Percentiles rank a stretch among this genome's conserved stretches.
These are phyloP conservation scores for Margaritifera margaritifera DNA, from an alignment of 2,888 invertebrate species.

Conservation along the genomic window DNA sequence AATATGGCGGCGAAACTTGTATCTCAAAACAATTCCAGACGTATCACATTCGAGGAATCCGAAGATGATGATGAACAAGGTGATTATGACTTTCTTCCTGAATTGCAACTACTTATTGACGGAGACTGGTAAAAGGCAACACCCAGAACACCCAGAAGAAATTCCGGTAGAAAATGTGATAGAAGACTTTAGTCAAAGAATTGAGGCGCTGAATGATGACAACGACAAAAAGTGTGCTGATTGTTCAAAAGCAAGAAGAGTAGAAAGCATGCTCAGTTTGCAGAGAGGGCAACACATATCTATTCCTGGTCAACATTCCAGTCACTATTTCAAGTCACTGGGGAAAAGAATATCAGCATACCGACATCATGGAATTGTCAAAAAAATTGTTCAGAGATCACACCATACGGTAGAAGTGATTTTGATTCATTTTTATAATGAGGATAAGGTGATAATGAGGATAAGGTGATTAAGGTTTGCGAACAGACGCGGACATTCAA, in stretches of 20 bases:
- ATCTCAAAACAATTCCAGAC: too few relatives aligned
- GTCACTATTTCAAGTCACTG: not conserved
- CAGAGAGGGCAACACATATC: constrained; percentile 10
- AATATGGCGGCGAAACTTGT: too few relatives aligned
- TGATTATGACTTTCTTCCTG: too few relatives aligned
- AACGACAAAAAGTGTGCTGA: constrained; percentile 6
- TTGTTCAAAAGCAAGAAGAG: constrained; percentile 9
- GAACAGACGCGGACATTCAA: constrained; percentile 2
- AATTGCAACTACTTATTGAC: too few relatives aligned
- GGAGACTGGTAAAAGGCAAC: too few relatives aligned
- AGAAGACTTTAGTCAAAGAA: not conserved
- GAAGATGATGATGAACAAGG: too few relatives aligned
- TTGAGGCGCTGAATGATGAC: not conserved
- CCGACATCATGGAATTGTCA: constrained; percentile 18
- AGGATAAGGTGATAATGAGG: not conserved
- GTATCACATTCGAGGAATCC: too few relatives aligned
- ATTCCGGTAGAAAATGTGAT: not conserved
- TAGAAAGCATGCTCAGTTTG: constrained; percentile 4
- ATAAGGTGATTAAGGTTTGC: constrained; percentile 2
- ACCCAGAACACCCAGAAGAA: too few relatives aligned
- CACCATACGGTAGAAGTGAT: constrained; percentile 2
- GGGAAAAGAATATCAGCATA: constrained; percentile 1
- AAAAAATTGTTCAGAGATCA: constrained; percentile 1
- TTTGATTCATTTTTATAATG: constrained; percentile 13
- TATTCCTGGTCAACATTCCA: constrained; percentile 9